Conservation (phyloP, 2,113 vertebrate species). For the Bubalus kerabau region DNA sequence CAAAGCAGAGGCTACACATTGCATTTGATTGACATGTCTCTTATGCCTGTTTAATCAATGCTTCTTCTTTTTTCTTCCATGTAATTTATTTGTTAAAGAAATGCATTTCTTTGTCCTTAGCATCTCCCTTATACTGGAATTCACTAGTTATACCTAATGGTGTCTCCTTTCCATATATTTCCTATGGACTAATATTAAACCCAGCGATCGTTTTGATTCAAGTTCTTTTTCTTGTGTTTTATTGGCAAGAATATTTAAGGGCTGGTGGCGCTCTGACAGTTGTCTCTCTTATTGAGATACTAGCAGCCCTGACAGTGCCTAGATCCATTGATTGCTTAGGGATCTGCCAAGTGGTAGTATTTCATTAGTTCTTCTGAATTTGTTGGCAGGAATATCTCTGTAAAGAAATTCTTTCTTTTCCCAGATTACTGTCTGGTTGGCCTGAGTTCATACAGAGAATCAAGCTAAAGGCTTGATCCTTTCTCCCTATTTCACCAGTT, state of each 20-base stretch:
- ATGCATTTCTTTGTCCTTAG: background rate
- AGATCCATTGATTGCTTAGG: background rate
- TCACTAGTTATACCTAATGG: background rate
- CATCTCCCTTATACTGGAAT: background rate
- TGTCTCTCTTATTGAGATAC: background rate
- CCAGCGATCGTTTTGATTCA: background rate
- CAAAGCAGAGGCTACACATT: background rate
- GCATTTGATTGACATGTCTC: constrained; percentile 1
- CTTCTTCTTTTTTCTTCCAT: background rate
- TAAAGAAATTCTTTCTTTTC: background rate
- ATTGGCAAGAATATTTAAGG: background rate
- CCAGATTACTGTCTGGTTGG: background rate
- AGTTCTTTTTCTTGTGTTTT: background rate
- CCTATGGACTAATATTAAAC: background rate
- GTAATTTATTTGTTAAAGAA: background rate
- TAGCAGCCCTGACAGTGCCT: background rate
- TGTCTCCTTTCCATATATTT: background rate
- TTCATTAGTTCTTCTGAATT: background rate
- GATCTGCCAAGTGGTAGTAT: background rate
- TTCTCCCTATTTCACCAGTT: background rate
- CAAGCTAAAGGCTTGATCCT: background rate
- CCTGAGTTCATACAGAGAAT: background rate
- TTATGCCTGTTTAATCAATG: background rate
- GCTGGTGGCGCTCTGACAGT: background rate
- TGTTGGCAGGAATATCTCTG: background rate